Percentiles rank a stretch among this genome's conserved stretches.
These are phyloP conservation scores for Pogonomyrmex barbatus DNA, from an alignment of 1,140 invertebrate genomes.

Conservation along the genomic window DNA sequence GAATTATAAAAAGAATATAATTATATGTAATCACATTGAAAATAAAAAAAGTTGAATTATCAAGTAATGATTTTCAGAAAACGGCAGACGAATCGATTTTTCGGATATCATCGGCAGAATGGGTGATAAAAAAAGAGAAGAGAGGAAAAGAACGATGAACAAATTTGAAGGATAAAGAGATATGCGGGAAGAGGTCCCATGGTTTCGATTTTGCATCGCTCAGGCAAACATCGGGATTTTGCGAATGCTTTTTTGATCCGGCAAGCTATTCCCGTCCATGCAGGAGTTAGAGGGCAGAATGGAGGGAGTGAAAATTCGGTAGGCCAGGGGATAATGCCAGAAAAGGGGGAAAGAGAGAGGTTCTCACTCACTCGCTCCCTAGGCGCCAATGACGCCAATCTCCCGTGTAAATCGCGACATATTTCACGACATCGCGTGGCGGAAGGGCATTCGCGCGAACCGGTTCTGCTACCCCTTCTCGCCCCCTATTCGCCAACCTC, in stretches of 20 bases:
- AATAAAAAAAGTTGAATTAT: not conserved
- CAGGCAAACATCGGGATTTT: constrained; percentile 80
- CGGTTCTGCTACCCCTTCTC: constrained; percentile 29
- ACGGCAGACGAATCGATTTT: not conserved
- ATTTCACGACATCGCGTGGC: constrained; percentile 81
- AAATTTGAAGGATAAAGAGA: not conserved
- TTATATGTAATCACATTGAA: too few relatives aligned
- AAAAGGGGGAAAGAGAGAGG: constrained; percentile 10
- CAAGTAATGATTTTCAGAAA: constrained; percentile 8
- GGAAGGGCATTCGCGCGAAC: constrained; percentile 22
- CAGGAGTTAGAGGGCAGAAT: constrained; percentile 50
- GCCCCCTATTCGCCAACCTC: not conserved
- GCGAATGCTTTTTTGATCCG: constrained; percentile 85
- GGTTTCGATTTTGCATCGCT: constrained; percentile 82
- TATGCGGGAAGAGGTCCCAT: constrained; percentile 16
- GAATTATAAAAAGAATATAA: not conserved
- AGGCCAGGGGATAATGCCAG: constrained; percentile 44
- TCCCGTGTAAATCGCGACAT: constrained; percentile 86
- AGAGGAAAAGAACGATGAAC: not conserved
- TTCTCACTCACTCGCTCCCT: constrained; percentile 77
- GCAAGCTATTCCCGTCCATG: constrained; percentile 60
- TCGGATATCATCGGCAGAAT: constrained; percentile 50
- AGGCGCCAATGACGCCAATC: constrained; percentile 85
- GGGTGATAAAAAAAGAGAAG: not conserved
- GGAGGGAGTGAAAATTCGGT: constrained; percentile 43